A percentile compares a stretch with the other conserved stretches of the same genome.
Evolutionary conservation across 2,113 vertebrate genomes (phyloP).

Genomic region (Irena cyanogastra): DNA sequence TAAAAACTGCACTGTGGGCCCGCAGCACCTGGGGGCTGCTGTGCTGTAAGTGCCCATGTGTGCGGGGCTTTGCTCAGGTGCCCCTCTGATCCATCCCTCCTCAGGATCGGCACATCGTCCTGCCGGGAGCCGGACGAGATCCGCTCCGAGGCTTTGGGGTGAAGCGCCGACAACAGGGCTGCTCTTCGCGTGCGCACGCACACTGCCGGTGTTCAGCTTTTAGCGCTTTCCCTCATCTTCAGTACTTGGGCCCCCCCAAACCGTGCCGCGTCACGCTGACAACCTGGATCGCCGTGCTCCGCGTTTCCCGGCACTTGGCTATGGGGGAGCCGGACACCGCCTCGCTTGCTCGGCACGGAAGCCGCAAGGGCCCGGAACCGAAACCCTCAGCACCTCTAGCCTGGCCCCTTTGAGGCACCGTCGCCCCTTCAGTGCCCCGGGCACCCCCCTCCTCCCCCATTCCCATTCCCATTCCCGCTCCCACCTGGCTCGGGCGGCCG

Average conservation of each 20-base stretch:
- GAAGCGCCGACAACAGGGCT: accelerated
- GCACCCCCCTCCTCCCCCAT: too few relatives aligned
- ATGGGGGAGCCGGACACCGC: not conserved
- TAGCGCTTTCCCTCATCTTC: not conserved
- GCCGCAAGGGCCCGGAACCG: accelerated
- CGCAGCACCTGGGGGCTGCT: accelerated
- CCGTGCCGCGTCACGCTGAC: not conserved
- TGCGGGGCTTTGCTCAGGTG: not conserved
- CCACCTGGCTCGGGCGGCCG: not conserved
- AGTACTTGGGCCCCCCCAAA: accelerated
- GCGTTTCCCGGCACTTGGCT: not conserved
- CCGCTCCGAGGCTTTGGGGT: not conserved
- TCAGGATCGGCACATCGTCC: not conserved
- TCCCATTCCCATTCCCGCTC: not conserved
- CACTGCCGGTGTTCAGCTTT: accelerated
- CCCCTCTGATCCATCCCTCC: accelerated
- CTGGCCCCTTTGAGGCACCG: not conserved
- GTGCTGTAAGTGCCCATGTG: accelerated
- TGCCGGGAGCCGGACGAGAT: not conserved
- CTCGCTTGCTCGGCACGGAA: not conserved
- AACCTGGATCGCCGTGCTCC: not conserved
- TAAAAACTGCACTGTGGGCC: accelerated
- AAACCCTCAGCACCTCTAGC: not conserved
- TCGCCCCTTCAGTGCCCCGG: not conserved
- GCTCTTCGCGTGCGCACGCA: too few relatives aligned